Evolutionary conservation across 2,113 vertebrate species (phyloP), one percentile per base, ranked within the genome.

Genomic region (Mixornis gularis): DNA sequence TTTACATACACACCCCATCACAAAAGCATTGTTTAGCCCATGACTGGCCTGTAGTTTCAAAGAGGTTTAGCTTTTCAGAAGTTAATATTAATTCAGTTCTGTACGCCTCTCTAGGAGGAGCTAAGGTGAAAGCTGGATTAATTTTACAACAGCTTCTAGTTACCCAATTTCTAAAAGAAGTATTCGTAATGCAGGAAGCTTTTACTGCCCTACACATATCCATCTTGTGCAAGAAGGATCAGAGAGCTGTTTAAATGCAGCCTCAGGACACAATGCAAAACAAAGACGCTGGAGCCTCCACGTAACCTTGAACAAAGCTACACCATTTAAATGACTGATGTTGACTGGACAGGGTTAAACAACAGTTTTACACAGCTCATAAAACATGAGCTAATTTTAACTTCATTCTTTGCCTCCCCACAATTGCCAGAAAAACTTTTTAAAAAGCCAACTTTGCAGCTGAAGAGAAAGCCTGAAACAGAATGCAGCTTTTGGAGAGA

Each of bases 221-320:
- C 73, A 79, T 62, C 66, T 89, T 87, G 81, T 20, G 1, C 65
- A 85, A 94, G 46, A 76, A 79, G 26, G 63, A 89, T 58, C 55
- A 89, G 79, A 87, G 70, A 92, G 66, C n/a, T 89, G n/a, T 71
- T 73, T 64, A 83, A 91, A 89, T 63, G 85, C 85, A 91, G 79
- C 85, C 87, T 79, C 46, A 17, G 85, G 91, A 79, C 32, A 70
- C 21, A 69, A 56, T 40, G 40, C 71, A 82, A 85, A 92, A 36
- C 63, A 77, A 84, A 92, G 79, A 41, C 46, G 55, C n/a, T 21
- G 51, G 34, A 89, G 78, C 43, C 69, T 29, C 48, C 60, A 51
- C 0, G 0, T 68, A 92, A 77, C 64, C 59, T 21, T 51, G 49
- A 90, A 84, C 60, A 79, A 71, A 38, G 36, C 79, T 60, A 53